phyloP scores from a whole-genome alignment of 2,888 invertebrate genomes.

The Sesia bembeciformis region DNA sequence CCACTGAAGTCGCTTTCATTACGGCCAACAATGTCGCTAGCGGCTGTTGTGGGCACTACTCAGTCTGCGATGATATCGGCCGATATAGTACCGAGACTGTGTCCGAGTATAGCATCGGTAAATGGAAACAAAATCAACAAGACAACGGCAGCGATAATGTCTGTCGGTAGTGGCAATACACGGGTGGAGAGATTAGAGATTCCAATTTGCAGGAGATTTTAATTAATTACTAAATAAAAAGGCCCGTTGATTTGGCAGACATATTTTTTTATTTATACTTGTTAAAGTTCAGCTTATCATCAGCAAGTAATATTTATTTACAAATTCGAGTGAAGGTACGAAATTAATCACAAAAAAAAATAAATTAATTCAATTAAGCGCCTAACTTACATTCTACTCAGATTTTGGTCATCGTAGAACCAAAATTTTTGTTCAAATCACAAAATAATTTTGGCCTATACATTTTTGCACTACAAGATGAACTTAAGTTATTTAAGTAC shows the following conservation, averaged over 20 bases:
- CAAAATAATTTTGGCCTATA: conserved; percentile 52
- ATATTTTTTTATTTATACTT: conserved; percentile 68
- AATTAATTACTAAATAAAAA: conserved; percentile 27
- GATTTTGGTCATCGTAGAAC: conserved; percentile 57
- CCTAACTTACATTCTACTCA: conserved; percentile 48
- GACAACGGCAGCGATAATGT: too few species aligned
- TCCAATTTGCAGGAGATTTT: too few species aligned
- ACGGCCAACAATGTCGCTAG: too few species aligned
- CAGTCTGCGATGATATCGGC: too few species aligned
- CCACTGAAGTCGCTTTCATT: too few species aligned
- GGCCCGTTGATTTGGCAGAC: conserved; percentile 66
- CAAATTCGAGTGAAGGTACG: conserved; percentile 63
- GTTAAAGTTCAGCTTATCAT: conserved; percentile 66
- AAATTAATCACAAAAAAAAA: conserved; percentile 63
- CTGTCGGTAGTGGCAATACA: too few species aligned
- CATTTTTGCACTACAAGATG: conserved; percentile 27
- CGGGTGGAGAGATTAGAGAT: too few species aligned
- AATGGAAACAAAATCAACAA: too few species aligned
- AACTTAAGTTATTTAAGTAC: conserved; percentile 48
- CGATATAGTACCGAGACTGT: too few species aligned
- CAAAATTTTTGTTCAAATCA: conserved; percentile 32
- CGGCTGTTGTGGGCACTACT: too few species aligned
- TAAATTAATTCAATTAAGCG: conserved; percentile 58
- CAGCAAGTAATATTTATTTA: conserved; percentile 65
- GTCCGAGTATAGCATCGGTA: too few species aligned